Base-by-base conservation (phyloP, 2,797 vertebrate genomes). In the Neopelma chrysocephalum region DNA sequence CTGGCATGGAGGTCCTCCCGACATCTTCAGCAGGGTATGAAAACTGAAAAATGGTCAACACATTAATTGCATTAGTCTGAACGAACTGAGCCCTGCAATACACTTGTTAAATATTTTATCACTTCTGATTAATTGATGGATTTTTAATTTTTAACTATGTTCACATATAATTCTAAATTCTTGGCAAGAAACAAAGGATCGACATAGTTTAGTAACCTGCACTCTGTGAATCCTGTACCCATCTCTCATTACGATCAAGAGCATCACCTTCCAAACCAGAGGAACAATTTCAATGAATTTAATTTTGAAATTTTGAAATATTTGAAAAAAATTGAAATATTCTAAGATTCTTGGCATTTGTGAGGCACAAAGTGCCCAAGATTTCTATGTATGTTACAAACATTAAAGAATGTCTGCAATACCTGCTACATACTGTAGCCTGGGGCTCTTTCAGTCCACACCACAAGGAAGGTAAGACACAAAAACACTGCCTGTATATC, bases 91-190 rank as follows among this genome's bases (percentile, higher is more conserved):
- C n/a, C 48, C 71, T 3, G 4, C 56, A 48, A 43, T 5, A 42
- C 26, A 2, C 51, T 8, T 8, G 26, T 15, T 95, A 68, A 94
- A 90, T 94, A 88, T 88, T 94, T 91, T n/a, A 95, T 38, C 14
- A 0, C 85, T 83, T 68, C 91, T 96, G 87, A 94, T 80, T 94
- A 96, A 94, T 89, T 89, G 53, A 94, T 64, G 84, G 66, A 77
- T 66, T 91, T 79, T 86, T 31, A 45, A 83, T 78, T 88, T 91
- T 94, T 91, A 87, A 89, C n/a, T 40, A 66, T 0, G 6, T 15
- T 53, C 16, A 19, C 4, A 1, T 15, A 13, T 19, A 53, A 42
- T 45, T 73, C 82, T 56, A 47, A 62, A 56, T 70, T 57, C 79
- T 56, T 60, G 61, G 53, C 79, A 60, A 86, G 72, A 89, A 88